Conservation (phyloP, 2,888 invertebrate species). For the Rhagium mordax region DNA sequence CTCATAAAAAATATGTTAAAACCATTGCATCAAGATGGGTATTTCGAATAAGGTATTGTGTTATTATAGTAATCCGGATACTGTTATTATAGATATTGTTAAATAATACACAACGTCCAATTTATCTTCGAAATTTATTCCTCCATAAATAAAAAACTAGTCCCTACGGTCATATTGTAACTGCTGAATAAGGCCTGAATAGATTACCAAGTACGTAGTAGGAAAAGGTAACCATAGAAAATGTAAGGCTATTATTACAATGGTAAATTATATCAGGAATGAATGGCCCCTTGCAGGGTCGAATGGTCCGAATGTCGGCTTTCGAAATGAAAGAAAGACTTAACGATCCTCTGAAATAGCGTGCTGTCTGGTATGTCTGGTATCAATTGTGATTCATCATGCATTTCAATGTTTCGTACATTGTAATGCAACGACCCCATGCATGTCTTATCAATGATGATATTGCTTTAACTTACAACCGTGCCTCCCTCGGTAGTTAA, state of each 20-base stretch:
- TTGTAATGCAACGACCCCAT: conserved; percentile 23
- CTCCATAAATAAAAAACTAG: conserved; percentile 32
- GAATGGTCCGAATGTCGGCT: conserved; percentile 16
- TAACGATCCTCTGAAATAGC: conserved; percentile 29
- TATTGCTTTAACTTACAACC: not conserved
- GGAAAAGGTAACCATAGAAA: conserved; percentile 28
- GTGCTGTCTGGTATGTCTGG: conserved; percentile 20
- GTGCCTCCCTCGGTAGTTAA: not conserved
- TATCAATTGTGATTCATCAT: conserved; percentile 28
- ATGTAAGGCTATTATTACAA: conserved; percentile 29
- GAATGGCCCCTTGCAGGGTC: conserved; percentile 22
- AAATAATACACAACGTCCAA: conserved; percentile 30
- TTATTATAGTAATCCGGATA: not conserved
- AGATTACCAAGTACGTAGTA: conserved; percentile 25
- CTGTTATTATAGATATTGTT: not conserved
- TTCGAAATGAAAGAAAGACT: conserved; percentile 23
- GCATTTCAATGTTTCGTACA: conserved; percentile 12
- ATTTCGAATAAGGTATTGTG: not conserved
- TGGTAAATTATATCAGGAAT: conserved; percentile 32
- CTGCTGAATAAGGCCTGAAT: conserved; percentile 22
- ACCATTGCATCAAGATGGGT: not conserved
- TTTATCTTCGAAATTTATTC: conserved; percentile 30
- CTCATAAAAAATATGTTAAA: not conserved
- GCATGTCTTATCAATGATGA: conserved; percentile 25
- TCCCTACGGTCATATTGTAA: conserved; percentile 23